Base-by-base conservation (phyloP, 2,888 invertebrate species). In the Orthonychiurus folsomi region DNA sequence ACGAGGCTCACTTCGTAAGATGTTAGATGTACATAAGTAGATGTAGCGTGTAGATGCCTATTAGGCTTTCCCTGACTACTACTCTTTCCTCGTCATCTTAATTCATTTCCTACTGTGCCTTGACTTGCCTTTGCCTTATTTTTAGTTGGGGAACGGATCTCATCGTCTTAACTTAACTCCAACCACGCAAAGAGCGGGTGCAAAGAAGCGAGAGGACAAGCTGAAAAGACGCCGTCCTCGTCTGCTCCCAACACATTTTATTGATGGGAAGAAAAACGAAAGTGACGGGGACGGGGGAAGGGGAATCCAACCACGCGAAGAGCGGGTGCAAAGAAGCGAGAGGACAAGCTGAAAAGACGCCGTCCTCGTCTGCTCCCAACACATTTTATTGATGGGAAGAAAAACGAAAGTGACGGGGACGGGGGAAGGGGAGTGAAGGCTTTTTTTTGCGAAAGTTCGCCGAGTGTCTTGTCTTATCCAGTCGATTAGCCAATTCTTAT, bases 221-320 rank as follows among this genome's bases (percentile, higher is more conserved):
- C 9, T 9, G 37, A 37, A 37, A 37, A 37, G 37, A 37, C 37
- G 15, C 9, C 5, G 9, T 5, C 15, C 37, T 37, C 37, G 5
- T 37, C 37, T 37, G 37, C 37, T 37, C 37, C 37, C 37, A 37
- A 37, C 37, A 37, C 37, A 37, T 37, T 37, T 37, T 37, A 37
- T 37, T 37, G 37, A 37, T 37, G 37, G 37, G 37, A 15, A 37
- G 37, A 37, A 37, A 37, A 37, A 37, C 37, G 9, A 37, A 37
- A 37, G 37, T 37, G 37, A 37, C n/a, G n/a, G n/a, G n/a, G n/a
- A n/a, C n/a, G n/a, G n/a, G n/a, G n/a, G n/a, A n/a, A n/a, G n/a
- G n/a, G n/a, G n/a, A n/a, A n/a, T n/a, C n/a, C n/a, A n/a, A n/a
- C n/a, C n/a, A n/a, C n/a, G n/a, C n/a, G n/a, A n/a, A n/a, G n/a